phyloP scores from a whole-genome alignment of 1,140 invertebrate genomes.

The Drosophila truncata region DNA sequence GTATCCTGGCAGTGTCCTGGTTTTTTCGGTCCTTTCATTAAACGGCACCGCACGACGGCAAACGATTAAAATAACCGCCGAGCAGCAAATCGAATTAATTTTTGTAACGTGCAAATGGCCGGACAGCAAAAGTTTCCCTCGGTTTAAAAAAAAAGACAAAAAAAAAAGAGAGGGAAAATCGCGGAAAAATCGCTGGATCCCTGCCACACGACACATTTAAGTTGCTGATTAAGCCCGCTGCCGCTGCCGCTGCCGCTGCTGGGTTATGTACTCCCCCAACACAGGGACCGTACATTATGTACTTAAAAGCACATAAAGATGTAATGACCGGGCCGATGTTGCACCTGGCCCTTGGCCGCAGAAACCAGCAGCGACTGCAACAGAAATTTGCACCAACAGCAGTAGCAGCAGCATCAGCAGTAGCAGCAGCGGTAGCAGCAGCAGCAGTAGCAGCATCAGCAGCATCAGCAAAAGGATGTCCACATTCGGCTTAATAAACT shows the following conservation, averaged over 20 bases:
- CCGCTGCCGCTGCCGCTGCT: conserved; percentile 9
- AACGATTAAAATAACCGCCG: conserved; percentile 82
- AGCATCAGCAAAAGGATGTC: conserved; percentile 17
- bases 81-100: conserved; percentile 85
- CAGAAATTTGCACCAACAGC: conserved; percentile 9
- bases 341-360: conserved; percentile 44
- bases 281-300: conserved; percentile 63
- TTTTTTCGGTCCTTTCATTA: conserved; percentile 69
- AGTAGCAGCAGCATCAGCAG: neutral
- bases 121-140: conserved; percentile 50
- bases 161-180: conserved; percentile 11
- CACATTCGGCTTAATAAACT: conserved; percentile 75
- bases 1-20: conserved; percentile 45
- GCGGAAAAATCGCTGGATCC: conserved; percentile 27
- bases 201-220: conserved; percentile 81
- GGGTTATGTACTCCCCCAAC: conserved; percentile 33
- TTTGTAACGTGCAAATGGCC: conserved; percentile 83
- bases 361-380: conserved; percentile 35
- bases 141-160: neutral
- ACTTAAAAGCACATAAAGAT: conserved; percentile 78
- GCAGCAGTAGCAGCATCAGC: too few relatives aligned
- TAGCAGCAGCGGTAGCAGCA: conserved; percentile 2
- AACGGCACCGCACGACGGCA: conserved; percentile 67
- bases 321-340: conserved; percentile 64
- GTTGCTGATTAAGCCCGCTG: conserved; percentile 77